Base-by-base conservation (phyloP, 2,888 invertebrate species). In the Netelia inedita region DNA sequence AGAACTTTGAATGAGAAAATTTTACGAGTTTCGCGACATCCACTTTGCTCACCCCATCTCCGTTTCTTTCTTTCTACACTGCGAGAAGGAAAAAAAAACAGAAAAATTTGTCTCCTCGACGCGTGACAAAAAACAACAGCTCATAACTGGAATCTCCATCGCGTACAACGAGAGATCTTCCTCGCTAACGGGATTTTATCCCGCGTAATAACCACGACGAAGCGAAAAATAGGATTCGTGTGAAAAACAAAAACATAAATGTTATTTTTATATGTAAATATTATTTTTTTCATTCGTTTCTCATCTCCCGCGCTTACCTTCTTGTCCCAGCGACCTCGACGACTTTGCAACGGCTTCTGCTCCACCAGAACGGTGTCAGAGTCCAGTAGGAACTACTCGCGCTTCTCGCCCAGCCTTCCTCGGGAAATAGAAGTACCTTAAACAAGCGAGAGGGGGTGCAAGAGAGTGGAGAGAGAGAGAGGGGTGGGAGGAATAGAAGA, bases 381-480 rank as follows among this genome's bases (percentile, higher is more conserved):
- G 97, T 96, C 97, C 97, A 98, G 94, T 98, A 97, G 78, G 97
- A 97, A 73, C 97, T 97, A 73, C 97, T 96, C 53, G 98, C 98
- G 89, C 97, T 97, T 88, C 97, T 96, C 86, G 98, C 98, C 97
- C 97, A 98, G 23, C 98, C 97, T 93, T 98, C 98, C 93, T 98
- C 98, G 1, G 98, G 97, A 93, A 97, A 98, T 91, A 98, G 95
- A 89, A 97, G 95, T 89, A 98, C 97, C 97, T 97, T 95, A 43
- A 92, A 91, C 88, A 85, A 74, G 43, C 46, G 66, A 79, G 57
- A 59, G 46, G 19, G 55, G 43, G 43, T 76, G 63, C 43, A 79
- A 28, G 71, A 76, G 71, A 73, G 80, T 76, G 75, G 71, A 55
- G 85, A 81, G 61, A 28, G 71, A 76, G 66, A 78, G 80, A 75